These are phyloP conservation scores for Eucera pruinosa DNA, from an alignment of 2,888 invertebrate genomes.

Conservation along the genomic window DNA sequence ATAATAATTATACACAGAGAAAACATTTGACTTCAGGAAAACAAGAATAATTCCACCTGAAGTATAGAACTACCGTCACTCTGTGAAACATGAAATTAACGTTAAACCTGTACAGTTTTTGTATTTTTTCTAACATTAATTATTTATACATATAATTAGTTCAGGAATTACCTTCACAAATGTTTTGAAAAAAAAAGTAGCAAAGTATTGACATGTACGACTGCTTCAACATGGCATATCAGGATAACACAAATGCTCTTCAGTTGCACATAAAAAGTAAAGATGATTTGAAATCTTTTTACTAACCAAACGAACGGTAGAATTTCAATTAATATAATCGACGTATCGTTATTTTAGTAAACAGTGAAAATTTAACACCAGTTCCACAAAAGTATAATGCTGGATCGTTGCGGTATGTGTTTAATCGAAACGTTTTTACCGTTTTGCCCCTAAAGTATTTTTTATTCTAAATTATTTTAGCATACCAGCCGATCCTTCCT, in stretches of 20 bases:
- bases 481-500: slow-evolving; percentile 80
- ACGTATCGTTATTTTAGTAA: slow-evolving; percentile 69
- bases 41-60: slow-evolving; percentile 45
- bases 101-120: slow-evolving; percentile 56
- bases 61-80: slow-evolving; percentile 33
- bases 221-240: slow-evolving; percentile 77
- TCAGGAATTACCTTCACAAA: slow-evolving; percentile 30
- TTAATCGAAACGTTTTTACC: not conserved
- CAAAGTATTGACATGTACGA: slow-evolving; percentile 68
- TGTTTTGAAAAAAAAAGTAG: slow-evolving; percentile 28
- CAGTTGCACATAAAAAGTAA: slow-evolving; percentile 78
- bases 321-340: slow-evolving; percentile 14
- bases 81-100: slow-evolving; percentile 58
- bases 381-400: slow-evolving; percentile 69
- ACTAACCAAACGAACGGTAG: no score
- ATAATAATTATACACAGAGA: not conserved
- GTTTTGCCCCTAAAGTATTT: not conserved
- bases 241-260: slow-evolving; percentile 71
- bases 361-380: slow-evolving; percentile 76
- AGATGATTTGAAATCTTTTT: not conserved
- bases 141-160: slow-evolving; percentile 32
- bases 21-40: slow-evolving; percentile 52
- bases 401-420: slow-evolving; percentile 76
- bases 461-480: slow-evolving; percentile 62
- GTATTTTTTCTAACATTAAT: slow-evolving; percentile 46